A percentile compares a stretch with the other conserved stretches of the same genome.
These are phyloP conservation scores for Eurois occulta DNA, from an alignment of 2,888 invertebrate species.

Conservation along the genomic window DNA sequence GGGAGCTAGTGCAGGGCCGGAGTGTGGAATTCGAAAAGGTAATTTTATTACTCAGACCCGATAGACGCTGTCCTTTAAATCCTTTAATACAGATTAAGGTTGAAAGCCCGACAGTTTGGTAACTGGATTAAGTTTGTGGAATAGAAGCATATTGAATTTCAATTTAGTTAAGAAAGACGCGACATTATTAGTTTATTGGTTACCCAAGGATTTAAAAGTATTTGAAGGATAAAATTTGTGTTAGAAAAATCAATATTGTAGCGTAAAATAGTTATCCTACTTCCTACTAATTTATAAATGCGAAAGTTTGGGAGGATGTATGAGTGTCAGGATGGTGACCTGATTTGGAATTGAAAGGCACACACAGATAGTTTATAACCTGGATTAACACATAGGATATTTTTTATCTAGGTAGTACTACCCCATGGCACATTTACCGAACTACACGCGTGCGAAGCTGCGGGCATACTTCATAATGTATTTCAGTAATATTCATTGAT, in stretches of 20 bases:
- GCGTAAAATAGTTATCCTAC: neutral
- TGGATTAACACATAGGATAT: no score
- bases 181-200: neutral
- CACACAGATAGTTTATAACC: no score
- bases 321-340: no score
- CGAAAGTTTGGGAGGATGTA: no score
- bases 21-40: conserved; percentile 4
- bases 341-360: no score
- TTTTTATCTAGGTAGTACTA: no score
- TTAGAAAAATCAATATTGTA: neutral
- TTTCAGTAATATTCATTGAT: neutral
- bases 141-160: neutral
- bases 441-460: no score
- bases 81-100: neutral
- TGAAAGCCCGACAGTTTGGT: neutral
- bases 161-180: no score
- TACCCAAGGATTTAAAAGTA: neutral
- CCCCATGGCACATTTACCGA: no score
- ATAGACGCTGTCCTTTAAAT: neutral
- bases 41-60: neutral
- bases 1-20: conserved; percentile 21
- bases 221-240: neutral
- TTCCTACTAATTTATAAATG: no score
- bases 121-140: neutral
- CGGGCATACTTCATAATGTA: neutral